Conservation (phyloP, 2,888 invertebrate species). For the Xestoiulus laeticollis region DNA sequence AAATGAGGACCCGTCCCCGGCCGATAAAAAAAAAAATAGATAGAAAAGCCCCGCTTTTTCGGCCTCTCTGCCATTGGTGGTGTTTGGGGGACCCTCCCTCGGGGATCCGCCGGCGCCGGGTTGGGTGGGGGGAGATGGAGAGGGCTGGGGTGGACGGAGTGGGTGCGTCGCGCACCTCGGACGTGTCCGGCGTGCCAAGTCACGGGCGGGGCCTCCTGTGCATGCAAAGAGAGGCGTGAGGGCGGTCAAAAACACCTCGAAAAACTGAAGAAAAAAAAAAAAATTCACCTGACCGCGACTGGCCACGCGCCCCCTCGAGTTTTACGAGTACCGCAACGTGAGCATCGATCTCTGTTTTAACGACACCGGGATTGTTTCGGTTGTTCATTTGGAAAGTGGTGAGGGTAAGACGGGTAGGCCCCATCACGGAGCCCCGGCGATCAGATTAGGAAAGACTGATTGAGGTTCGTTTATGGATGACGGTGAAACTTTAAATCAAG, state of each 20-base stretch:
- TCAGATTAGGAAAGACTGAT: neutral
- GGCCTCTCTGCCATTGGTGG: neutral
- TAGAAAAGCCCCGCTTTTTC: neutral
- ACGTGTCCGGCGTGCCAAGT: slow-evolving; percentile 8
- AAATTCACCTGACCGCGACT: neutral
- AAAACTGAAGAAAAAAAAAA: neutral
- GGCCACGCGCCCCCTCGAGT: slow-evolving; percentile 6
- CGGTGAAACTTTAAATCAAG: neutral
- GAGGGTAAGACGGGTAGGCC: neutral
- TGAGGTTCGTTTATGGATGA: neutral
- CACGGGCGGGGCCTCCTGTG: neutral
- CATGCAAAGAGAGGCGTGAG: neutral
- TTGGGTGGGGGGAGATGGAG: neutral
- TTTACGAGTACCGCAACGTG: neutral
- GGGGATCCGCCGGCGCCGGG: slow-evolving; percentile 1
- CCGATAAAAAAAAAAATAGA: neutral
- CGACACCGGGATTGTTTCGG: neutral
- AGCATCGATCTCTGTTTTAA: neutral
- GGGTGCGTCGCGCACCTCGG: neutral
- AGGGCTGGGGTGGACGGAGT: neutral
- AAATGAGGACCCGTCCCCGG: neutral
- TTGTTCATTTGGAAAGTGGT: neutral
- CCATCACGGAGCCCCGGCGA: neutral
- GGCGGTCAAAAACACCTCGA: neutral
- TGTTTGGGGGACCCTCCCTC: neutral